phyloP scores from a whole-genome alignment of 2,797 vertebrate genomes.

The Enteromius thamalakanensis region DNA sequence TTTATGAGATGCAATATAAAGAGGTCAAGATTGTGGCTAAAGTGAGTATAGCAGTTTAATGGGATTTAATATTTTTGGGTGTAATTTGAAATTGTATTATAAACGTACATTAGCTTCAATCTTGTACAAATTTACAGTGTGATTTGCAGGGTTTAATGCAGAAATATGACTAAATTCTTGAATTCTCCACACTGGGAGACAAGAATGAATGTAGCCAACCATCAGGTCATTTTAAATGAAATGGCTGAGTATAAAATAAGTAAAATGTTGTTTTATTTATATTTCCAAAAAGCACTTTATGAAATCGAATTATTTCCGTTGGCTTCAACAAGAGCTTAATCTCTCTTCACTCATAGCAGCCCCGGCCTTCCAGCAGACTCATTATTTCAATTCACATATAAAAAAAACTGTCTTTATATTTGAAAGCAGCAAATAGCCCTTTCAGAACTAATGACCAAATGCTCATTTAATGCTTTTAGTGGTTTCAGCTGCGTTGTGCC shows the following conservation, averaged over 20 bases:
- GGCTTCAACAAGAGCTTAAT: slow-evolving; percentile 12
- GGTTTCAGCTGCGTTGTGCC: neutral
- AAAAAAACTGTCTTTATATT: slow-evolving; percentile 31
- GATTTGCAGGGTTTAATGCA: neutral
- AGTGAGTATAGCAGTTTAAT: slow-evolving; percentile 79
- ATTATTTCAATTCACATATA: slow-evolving; percentile 6
- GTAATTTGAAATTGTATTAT: neutral
- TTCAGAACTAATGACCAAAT: slow-evolving; percentile 23
- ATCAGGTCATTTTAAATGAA: slow-evolving; percentile 19
- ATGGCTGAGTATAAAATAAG: neutral
- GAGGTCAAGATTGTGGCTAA: slow-evolving; percentile 98
- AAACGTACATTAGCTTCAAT: neutral
- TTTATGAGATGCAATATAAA: slow-evolving; percentile 98
- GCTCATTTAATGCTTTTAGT: slow-evolving; percentile 38
- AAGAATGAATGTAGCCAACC: neutral
- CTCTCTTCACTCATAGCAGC: neutral
- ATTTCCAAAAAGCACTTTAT: slow-evolving; percentile 41
- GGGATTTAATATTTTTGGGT: neutral
- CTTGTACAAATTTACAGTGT: neutral
- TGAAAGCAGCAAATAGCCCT: slow-evolving; percentile 19
- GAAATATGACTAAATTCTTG: neutral
- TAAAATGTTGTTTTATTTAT: slow-evolving; percentile 32
- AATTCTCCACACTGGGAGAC: neutral
- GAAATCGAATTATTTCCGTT: slow-evolving; percentile 29
- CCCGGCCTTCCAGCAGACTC: neutral